Evolutionary conservation across 2,113 vertebrate species (phyloP).

Genomic region (Oncorhynchus gorbuscha): DNA sequence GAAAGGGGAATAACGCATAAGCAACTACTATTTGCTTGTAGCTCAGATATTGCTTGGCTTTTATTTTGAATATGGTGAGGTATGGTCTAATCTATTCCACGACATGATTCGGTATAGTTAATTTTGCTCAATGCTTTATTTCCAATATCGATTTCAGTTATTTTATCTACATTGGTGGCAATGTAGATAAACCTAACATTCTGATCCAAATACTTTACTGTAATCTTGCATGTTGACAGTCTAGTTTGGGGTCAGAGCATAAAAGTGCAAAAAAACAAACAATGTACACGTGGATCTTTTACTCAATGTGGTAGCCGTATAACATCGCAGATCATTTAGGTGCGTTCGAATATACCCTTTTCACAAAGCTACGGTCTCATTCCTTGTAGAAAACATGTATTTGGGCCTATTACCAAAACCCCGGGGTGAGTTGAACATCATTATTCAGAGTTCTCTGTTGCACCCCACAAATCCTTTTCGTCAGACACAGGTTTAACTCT

Average conservation of each 20-base stretch:
- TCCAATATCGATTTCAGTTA: slow-evolving; percentile 35
- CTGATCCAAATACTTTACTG: slow-evolving; percentile 65
- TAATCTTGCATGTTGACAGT: slow-evolving; percentile 53
- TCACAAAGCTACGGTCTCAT: not conserved
- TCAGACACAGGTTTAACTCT: slow-evolving; percentile 26
- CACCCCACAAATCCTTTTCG: no score
- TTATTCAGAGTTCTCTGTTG: slow-evolving; percentile 29
- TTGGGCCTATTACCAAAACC: not conserved
- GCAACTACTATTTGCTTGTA: slow-evolving; percentile 35
- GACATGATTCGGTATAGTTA: slow-evolving; percentile 45
- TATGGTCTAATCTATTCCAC: slow-evolving; percentile 22
- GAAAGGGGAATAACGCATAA: not conserved
- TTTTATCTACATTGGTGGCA: slow-evolving; percentile 58
- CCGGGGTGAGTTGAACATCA: slow-evolving; percentile 21
- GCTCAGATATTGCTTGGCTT: slow-evolving; percentile 25
- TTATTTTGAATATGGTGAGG: slow-evolving; percentile 17
- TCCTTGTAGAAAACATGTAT: not conserved
- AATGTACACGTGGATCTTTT: slow-evolving; percentile 55
- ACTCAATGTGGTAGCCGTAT: slow-evolving; percentile 7
- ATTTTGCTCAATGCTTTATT: slow-evolving; percentile 47
- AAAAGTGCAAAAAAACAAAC: slow-evolving; percentile 33
- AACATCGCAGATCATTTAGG: slow-evolving; percentile 34
- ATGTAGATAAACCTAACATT: slow-evolving; percentile 57
- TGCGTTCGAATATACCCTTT: slow-evolving; percentile 57
- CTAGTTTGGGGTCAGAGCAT: slow-evolving; percentile 45